Evolutionary conservation across 1,140 invertebrate species (phyloP), one percentile per base, ranked within the genome.

Genomic region (Mercenaria mercenaria): DNA sequence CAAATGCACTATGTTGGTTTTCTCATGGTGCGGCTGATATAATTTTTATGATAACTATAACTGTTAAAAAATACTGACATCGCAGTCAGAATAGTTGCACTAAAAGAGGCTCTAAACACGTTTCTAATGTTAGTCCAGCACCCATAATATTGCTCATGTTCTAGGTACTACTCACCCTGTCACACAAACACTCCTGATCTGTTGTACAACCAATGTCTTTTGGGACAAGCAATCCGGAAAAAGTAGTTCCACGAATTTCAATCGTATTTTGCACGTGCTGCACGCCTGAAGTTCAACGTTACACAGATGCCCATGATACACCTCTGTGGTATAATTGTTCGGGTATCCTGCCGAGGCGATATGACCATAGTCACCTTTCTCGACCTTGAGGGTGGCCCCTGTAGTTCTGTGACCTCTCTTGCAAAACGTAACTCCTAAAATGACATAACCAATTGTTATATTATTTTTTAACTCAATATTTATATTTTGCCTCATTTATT

Each of bases 311-410:
- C 93, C 93, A 47, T 92, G 81, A 67, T 91, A 91, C 11, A 89
- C 82, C 26, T 77, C 39, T 18, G 88, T 83, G 20, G 92, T 92
- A 80, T 93, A 94, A 34, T 93, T 92, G n/a, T 85, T 91, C 0
- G 93, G 93, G 82, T 93, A 94, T 23, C 88, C 91, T 0, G 43
- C 59, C 18, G 94, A 94, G 0, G 89, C 86, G 4, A 94, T 92
- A 81, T 89, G 90, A 4, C 94, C 94, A 74, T 32, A 92, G 87
- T 94, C 94, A 10, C 94, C 94, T 61, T 94, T 94, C 89, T 94
- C 94, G 32, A 94, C 92, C 13, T 85, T 77, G 4, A 93, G 61
- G 2, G 88, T 84, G 18, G 50, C 88, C 0, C 86, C 86, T 11
- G 90, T 90, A 50, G 90, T 85, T 8, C 84, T 52, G 32, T 88